These are phyloP conservation scores for Aplodontia rufa DNA, from an alignment of 2,113 vertebrate species.

Conservation along the genomic window DNA sequence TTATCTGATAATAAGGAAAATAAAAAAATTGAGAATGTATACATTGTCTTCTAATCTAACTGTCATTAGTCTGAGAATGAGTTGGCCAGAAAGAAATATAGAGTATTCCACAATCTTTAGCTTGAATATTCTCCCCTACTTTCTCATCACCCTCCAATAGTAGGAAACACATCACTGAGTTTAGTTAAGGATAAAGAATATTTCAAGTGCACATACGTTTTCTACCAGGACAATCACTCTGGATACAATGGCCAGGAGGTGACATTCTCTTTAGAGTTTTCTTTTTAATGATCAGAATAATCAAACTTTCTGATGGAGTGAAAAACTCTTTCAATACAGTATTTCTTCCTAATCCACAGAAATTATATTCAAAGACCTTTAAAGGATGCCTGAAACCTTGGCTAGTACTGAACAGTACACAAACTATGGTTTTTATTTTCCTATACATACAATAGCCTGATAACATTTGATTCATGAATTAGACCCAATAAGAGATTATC, in stretches of 20 bases:
- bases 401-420: accelerated
- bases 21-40: constrained; percentile 69
- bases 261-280: not conserved
- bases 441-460: not conserved
- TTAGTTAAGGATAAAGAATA: constrained; percentile 56
- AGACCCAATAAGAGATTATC: not conserved
- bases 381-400: not conserved
- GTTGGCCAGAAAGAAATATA: constrained; percentile 77
- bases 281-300: constrained; percentile 30
- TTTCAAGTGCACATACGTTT: not conserved
- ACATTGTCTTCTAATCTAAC: constrained; percentile 81
- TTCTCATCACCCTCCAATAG: constrained; percentile 33
- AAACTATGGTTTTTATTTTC: too few species aligned
- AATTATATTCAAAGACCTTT: not conserved
- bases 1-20: constrained; percentile 80
- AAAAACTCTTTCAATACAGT: not conserved
- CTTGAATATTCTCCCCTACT: constrained; percentile 56
- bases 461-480: not conserved
- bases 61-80: constrained; percentile 81
- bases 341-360: not conserved
- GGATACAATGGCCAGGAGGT: not conserved
- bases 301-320: not conserved
- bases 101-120: constrained; percentile 58
- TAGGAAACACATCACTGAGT: constrained; percentile 59
- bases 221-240: not conserved